Percentiles rank a stretch among this genome's conserved stretches.
Evolutionary conservation across 2,113 vertebrate species (phyloP).

Genomic region (Anhinga anhinga): DNA sequence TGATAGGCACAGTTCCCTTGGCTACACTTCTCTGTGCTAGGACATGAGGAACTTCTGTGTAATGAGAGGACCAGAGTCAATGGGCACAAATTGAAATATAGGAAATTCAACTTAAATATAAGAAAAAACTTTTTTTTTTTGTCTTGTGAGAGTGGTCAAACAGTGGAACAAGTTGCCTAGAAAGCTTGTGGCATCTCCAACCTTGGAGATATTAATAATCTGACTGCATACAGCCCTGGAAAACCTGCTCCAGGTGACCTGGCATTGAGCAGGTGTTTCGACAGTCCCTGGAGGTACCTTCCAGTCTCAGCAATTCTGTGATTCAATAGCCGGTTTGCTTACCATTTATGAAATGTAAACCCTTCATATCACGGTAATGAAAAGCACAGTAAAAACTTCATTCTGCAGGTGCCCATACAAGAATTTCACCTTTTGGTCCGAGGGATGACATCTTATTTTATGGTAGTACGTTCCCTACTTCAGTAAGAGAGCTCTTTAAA

Average conservation of each 20-base stretch:
- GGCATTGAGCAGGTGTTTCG: not conserved
- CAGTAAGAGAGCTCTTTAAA: not conserved
- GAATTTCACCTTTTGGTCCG: not conserved
- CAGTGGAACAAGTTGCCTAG: not conserved
- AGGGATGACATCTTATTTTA: not conserved
- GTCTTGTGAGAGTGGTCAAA: not conserved
- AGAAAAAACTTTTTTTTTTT: not conserved
- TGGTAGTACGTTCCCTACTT: not conserved
- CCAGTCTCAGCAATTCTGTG: not conserved
- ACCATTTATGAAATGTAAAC: not conserved
- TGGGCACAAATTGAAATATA: not conserved
- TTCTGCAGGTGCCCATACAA: not conserved
- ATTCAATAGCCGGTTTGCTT: not conserved
- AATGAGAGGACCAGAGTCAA: not conserved
- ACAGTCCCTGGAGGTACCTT: not conserved
- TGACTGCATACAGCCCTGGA: not conserved
- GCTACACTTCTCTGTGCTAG: not conserved
- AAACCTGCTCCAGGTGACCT: not conserved
- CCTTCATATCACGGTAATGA: not conserved
- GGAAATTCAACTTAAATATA: not conserved
- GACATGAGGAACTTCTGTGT: not conserved
- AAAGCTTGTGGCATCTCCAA: not conserved
- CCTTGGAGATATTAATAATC: not conserved
- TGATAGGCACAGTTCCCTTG: not conserved
- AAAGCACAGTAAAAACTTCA: not conserved